Evolutionary conservation across 2,888 invertebrate genomes (phyloP).

Genomic region (Celastrina argiolus): DNA sequence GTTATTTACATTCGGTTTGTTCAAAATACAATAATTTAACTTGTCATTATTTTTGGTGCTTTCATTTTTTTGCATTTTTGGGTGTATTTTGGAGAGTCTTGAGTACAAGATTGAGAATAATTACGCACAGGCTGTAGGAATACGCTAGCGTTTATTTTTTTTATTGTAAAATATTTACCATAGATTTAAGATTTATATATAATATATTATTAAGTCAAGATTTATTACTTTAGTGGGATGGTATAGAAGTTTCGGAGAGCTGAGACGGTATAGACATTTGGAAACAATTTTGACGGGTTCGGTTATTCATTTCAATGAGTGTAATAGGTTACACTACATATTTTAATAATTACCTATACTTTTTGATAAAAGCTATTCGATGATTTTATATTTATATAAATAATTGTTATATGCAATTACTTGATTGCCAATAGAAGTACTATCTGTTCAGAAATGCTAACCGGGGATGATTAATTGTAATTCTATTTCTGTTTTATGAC

Average conservation of each 20-base stretch:
- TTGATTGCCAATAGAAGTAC: background rate
- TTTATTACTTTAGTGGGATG: constrained; percentile 16
- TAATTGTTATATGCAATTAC: background rate
- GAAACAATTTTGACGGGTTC: constrained; percentile 22
- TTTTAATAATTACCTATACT: background rate
- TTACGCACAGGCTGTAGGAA: constrained; percentile 38
- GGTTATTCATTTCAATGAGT: background rate
- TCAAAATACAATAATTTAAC: constrained; percentile 29
- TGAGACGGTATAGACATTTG: too few relatives aligned
- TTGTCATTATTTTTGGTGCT: constrained; percentile 48
- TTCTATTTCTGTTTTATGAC: background rate
- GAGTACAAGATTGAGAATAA: constrained; percentile 37
- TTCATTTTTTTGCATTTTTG: constrained; percentile 43
- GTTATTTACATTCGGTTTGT: constrained; percentile 30
- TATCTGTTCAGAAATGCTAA: background rate
- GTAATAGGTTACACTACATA: background rate
- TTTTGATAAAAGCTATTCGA: background rate
- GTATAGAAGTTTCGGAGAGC: constrained; percentile 14
- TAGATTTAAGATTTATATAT: constrained; percentile 23
- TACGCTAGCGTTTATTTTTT: constrained; percentile 37
- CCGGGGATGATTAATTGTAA: background rate
- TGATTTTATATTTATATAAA: background rate
- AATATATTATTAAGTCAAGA: constrained; percentile 1
- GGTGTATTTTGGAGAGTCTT: constrained; percentile 30
- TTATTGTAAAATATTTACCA: constrained; percentile 23